Base-by-base conservation (phyloP, 2,797 vertebrate genomes). In the Pteropus rufus region DNA sequence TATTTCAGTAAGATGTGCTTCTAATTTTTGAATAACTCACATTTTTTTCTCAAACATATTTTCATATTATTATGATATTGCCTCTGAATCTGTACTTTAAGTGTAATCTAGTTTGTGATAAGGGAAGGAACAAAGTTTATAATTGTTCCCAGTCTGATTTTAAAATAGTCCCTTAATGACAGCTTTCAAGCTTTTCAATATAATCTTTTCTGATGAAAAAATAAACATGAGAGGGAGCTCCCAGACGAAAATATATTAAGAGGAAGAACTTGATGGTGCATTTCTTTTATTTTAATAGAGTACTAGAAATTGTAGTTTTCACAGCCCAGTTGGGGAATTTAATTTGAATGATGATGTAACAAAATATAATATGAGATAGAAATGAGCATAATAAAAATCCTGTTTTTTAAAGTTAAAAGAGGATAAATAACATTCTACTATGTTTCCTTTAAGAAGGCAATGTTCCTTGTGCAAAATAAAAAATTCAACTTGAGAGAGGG, bases 181-280 rank as follows among this genome's bases (percentile, higher is more conserved):
- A 85, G 84, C 87, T 84, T 96, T 95, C 69, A 96, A 95, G 75
- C 19, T 97, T 97, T 94, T 95, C 26, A 52, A n/a, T 97, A 23
- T 75, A 93, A 97, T 81, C 3, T 62, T 95, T 95, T 89, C 62
- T 97, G 60, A 49, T 70, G 46, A 31, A 85, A 97, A 93, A 77
- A 41, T 60, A 96, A 96, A 44, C 93, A 91, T 19, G 49, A 97
- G 65, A 73, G 31, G 19, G 56, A 58, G 34, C 36, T 95, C 91
- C 39, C 85, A 85, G 46, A 60, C 94, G 89, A 52, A 95, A 89
- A 84, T 46, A 31, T 56, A 62, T 49, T 69, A n/a, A 82, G 49
- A 93, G 73, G 93, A 92, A 58, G 46, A 83, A 75, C 60, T 60
- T 52, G 10, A 12, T 89, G 58, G 41, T 64, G 6, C 41, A 36